Evolutionary conservation across 2,797 vertebrate species (phyloP).

Genomic region (Hypotaenidia philippensis): DNA sequence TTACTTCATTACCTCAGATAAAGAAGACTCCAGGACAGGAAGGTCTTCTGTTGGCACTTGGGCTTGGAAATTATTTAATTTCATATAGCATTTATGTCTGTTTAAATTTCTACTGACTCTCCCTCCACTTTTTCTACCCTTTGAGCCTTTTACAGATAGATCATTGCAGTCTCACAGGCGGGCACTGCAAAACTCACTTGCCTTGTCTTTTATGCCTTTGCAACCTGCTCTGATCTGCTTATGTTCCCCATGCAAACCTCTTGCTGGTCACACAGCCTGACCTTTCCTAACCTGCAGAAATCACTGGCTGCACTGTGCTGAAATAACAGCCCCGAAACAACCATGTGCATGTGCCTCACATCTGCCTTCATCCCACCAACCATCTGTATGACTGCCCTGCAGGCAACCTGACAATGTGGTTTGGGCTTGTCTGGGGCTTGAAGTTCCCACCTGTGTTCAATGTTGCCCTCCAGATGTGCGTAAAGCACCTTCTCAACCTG

Average conservation of each 20-base stretch:
- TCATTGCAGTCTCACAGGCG: background rate
- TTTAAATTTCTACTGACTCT: background rate
- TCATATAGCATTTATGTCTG: background rate
- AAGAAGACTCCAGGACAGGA: background rate
- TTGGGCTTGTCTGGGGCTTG: background rate
- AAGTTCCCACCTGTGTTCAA: background rate
- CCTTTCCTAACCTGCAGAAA: conserved; percentile 77
- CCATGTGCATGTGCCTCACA: rapidly evolving
- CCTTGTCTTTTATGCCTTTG: background rate
- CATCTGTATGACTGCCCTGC: background rate
- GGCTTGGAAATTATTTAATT: background rate
- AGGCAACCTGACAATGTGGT: background rate
- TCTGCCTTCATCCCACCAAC: background rate
- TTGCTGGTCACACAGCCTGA: conserved; percentile 84
- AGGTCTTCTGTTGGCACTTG: background rate
- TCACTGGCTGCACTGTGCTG: background rate
- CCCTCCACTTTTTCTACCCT: background rate
- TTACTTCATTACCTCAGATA: background rate
- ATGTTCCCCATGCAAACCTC: background rate
- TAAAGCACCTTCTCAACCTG: background rate
- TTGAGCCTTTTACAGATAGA: background rate
- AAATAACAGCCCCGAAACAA: background rate
- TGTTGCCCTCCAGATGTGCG: background rate
- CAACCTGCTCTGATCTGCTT: background rate
- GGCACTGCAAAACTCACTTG: background rate